Conservation (phyloP, 2,113 vertebrate species). For the Podocnemis expansa region DNA sequence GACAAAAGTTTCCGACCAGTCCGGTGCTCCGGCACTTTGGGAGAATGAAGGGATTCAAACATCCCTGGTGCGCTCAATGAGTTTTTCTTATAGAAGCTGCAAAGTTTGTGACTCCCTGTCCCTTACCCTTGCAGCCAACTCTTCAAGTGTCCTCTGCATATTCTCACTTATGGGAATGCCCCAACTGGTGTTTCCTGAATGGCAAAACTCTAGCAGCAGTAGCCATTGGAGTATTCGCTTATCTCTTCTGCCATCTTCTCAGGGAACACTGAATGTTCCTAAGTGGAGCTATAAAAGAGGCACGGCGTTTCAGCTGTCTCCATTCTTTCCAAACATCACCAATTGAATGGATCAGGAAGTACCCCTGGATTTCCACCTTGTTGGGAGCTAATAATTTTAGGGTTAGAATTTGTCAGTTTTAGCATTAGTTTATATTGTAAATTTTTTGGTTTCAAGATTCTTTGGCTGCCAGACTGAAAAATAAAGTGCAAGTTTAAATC, state of each 20-base stretch:
- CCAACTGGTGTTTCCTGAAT: neutral
- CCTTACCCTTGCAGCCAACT: too few relatives aligned
- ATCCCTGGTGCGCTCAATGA: neutral
- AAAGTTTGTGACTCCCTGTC: neutral
- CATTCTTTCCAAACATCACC: neutral
- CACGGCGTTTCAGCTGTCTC: neutral
- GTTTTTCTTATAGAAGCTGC: neutral
- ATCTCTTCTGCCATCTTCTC: neutral
- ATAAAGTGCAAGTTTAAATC: neutral
- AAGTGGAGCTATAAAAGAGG: neutral
- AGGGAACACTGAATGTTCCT: neutral
- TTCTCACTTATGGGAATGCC: neutral
- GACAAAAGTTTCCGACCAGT: too few relatives aligned
- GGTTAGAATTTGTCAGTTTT: neutral
- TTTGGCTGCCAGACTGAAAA: neutral
- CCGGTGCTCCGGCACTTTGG: too few relatives aligned
- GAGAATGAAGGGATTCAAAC: neutral
- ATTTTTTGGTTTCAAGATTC: neutral
- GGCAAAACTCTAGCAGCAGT: neutral
- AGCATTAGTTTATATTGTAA: neutral
- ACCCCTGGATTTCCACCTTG: neutral
- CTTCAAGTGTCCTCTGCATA: neutral
- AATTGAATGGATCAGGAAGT: neutral
- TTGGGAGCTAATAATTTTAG: neutral
- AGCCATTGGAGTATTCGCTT: neutral